Percentiles rank a stretch among this genome's conserved stretches.
phyloP scores from a whole-genome alignment of 2,888 invertebrate genomes.

The Hypercompe scribonia region DNA sequence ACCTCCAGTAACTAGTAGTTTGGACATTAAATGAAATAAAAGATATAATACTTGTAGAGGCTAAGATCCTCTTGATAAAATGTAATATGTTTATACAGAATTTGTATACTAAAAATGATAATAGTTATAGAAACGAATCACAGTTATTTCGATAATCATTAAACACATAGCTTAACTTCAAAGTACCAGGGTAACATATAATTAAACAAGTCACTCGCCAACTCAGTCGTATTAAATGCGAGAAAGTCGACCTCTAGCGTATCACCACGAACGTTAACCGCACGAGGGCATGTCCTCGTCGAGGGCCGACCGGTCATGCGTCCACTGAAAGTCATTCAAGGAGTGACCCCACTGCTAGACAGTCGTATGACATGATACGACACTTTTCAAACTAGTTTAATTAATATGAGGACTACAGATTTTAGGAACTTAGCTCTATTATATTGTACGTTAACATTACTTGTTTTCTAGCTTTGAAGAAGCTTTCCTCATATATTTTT shows the following conservation, averaged over 20 bases:
- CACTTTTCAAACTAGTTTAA: conserved; percentile 33
- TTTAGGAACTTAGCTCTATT: background rate
- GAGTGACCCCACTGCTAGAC: conserved; percentile 21
- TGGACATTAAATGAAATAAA: no score
- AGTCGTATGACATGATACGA: conserved; percentile 22
- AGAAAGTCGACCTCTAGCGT: conserved; percentile 35
- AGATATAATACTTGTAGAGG: no score
- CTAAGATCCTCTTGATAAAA: background rate
- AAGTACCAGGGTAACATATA: conserved; percentile 25
- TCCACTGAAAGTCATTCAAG: conserved; percentile 49
- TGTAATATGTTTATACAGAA: background rate
- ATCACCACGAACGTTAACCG: conserved; percentile 31
- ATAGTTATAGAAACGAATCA: no score
- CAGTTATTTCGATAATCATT: background rate
- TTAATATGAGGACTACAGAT: conserved; percentile 25
- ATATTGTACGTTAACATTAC: conserved; percentile 3
- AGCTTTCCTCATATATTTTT: background rate
- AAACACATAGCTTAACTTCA: background rate
- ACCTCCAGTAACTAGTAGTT: no score
- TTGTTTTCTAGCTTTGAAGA: background rate
- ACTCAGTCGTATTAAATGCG: conserved; percentile 22
- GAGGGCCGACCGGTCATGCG: conserved; percentile 21
- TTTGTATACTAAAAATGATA: background rate
- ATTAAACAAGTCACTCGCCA: background rate
- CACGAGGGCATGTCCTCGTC: conserved; percentile 33